phyloP scores from a whole-genome alignment of 2,888 invertebrate genomes.

The Macaria liturata region DNA sequence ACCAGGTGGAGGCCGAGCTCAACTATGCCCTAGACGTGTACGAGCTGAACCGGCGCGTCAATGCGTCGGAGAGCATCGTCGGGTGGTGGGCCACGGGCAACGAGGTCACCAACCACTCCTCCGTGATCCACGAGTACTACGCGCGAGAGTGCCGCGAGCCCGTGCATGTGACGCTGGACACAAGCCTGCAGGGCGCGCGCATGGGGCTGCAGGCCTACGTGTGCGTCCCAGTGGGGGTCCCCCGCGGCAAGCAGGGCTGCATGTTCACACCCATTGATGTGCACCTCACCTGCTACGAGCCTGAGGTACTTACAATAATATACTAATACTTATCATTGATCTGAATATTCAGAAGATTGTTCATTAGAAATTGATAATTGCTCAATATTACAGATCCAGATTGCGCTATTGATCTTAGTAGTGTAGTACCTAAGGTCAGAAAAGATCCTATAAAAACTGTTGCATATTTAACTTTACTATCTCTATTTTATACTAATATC shows the following conservation, averaged over 20 bases:
- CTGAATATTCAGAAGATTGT: too few species aligned
- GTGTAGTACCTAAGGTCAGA: too few species aligned
- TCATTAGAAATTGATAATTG: too few species aligned
- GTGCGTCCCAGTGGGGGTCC: conserved; percentile 96
- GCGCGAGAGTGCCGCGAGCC: conserved; percentile 96
- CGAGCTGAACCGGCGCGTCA: conserved; percentile 96
- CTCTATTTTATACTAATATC: too few species aligned
- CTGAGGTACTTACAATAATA: conserved; percentile 85
- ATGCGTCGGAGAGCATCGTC: conserved; percentile 96
- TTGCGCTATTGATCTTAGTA: too few species aligned
- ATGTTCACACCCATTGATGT: conserved; percentile 98
- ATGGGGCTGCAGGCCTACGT: conserved; percentile 98
- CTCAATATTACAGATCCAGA: too few species aligned
- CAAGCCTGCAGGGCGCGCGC: conserved; percentile 92
- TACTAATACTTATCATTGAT: too few species aligned
- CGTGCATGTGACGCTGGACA: conserved; percentile 97
- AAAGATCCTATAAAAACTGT: too few species aligned
- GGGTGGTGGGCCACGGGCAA: conserved; percentile 99
- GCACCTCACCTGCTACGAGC: conserved; percentile 94
- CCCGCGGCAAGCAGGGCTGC: conserved; percentile 95
- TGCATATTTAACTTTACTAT: too few species aligned
- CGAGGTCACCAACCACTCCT: conserved; percentile 98
- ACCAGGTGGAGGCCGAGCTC: conserved; percentile 98
- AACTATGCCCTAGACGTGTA: conserved; percentile 98
- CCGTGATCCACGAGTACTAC: conserved; percentile 98